Percentiles rank a stretch among this genome's conserved stretches.
phyloP scores from a whole-genome alignment of 2,113 vertebrate species.

The Myotis lucifugus region DNA sequence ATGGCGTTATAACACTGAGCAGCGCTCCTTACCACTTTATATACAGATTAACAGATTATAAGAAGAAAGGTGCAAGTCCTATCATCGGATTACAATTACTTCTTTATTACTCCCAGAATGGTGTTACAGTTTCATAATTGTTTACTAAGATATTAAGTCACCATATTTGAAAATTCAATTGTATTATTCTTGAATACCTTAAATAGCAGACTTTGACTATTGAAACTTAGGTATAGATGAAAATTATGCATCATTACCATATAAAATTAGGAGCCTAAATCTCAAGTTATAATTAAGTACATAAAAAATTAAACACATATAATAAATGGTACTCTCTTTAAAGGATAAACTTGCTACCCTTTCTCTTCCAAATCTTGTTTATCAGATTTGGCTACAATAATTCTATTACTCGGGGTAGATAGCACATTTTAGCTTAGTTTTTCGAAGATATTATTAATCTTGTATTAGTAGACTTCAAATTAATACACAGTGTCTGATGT shows the following conservation, averaged over 20 bases:
- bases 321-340: not conserved
- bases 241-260: not conserved
- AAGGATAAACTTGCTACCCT: not conserved
- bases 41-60: not conserved
- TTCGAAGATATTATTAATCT: slow-evolving; percentile 5
- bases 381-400: not conserved
- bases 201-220: not conserved
- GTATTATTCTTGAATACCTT: not conserved
- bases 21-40: not conserved
- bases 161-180: not conserved
- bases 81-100: not conserved
- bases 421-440: not conserved
- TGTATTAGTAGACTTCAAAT: not conserved
- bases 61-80: not conserved
- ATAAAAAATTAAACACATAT: not conserved
- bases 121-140: not conserved
- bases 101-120: not conserved
- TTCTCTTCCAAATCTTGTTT: not conserved
- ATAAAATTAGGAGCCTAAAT: not conserved
- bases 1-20: not conserved
- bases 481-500: not conserved
- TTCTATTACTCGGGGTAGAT: not conserved
- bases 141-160: not conserved
- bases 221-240: not conserved
- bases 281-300: not conserved